phyloP scores from a whole-genome alignment of 2,888 invertebrate genomes.

The Thyatira batis region DNA sequence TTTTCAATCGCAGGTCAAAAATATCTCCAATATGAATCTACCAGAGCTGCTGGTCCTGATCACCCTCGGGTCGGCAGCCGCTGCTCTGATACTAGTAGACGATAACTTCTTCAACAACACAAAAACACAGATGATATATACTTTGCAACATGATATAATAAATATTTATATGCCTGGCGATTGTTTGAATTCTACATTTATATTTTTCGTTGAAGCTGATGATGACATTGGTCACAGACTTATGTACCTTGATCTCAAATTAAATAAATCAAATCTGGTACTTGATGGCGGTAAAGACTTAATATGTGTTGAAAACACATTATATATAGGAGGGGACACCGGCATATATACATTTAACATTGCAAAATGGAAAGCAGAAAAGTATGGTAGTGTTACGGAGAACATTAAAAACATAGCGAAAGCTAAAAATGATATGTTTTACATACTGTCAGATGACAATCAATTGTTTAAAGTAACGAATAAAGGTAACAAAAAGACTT shows the following conservation, averaged over 20 bases:
- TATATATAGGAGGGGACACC: not conserved
- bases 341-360: not conserved
- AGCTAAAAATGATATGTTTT: not conserved
- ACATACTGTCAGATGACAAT: not conserved
- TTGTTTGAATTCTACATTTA: not conserved
- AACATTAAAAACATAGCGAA: not conserved
- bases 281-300: not conserved
- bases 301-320: not conserved
- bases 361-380: not conserved
- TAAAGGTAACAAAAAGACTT: not conserved
- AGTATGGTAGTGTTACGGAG: not conserved
- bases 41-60: not conserved
- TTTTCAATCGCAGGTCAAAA: too few species aligned
- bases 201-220: not conserved
- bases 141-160: not conserved
- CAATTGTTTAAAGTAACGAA: not conserved
- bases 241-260: too few species aligned
- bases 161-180: not conserved
- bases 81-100: not conserved
- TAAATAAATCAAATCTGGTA: not conserved
- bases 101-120: not conserved
- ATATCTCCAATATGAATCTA: not conserved
- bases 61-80: not conserved
- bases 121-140: not conserved
- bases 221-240: not conserved